Percentiles rank a stretch among this genome's conserved stretches.
These are phyloP conservation scores for Aramus guarauna DNA, from an alignment of 2,113 vertebrate genomes.

Conservation along the genomic window DNA sequence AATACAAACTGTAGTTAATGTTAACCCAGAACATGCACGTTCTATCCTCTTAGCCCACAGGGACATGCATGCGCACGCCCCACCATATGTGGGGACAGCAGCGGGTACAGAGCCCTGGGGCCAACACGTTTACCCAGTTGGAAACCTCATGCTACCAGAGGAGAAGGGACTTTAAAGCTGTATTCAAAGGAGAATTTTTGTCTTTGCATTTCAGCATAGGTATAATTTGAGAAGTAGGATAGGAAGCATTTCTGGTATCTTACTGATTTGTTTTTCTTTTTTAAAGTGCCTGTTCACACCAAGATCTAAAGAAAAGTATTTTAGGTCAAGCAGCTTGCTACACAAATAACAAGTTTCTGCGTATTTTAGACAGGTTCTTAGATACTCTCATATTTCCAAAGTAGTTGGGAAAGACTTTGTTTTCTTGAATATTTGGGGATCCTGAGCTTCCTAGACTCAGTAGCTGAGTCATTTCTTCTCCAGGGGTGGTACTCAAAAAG, in stretches of 20 bases:
- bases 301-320: neutral
- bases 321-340: neutral
- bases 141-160: neutral
- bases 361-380: neutral
- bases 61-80: neutral
- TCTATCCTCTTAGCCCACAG: neutral
- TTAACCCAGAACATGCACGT: neutral
- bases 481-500: neutral
- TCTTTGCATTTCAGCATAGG: neutral
- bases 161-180: neutral
- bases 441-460: neutral
- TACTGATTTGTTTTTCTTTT: neutral
- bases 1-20: neutral
- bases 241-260: neutral
- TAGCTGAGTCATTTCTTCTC: neutral
- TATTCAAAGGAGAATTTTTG: neutral
- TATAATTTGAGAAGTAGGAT: neutral
- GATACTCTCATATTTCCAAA: neutral
- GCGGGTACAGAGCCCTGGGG: constrained; percentile 13
- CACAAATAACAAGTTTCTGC: neutral
- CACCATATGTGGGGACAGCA: neutral
- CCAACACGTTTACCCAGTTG: neutral
- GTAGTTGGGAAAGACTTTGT: neutral
- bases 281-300: neutral
- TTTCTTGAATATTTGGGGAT: neutral